Percentiles rank a stretch among this genome's conserved stretches.
Evolutionary conservation across 2,113 vertebrate species (phyloP).

Genomic region (Prunella fulvescens): DNA sequence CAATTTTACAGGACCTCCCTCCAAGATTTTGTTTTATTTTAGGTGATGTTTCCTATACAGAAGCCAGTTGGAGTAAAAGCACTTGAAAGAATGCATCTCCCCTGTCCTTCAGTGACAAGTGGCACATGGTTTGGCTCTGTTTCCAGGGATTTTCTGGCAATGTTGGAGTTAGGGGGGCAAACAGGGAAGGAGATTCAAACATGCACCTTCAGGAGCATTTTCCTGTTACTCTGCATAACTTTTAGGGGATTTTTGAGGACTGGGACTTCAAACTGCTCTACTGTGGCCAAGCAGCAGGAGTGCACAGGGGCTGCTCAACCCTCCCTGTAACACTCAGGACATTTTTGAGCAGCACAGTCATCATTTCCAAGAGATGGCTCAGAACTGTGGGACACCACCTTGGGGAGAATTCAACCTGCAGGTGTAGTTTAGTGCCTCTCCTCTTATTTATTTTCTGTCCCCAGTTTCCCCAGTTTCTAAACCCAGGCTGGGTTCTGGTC

Average conservation of each 20-base stretch:
- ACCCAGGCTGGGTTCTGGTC: neutral
- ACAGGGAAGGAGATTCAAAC: neutral
- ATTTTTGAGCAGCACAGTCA: neutral
- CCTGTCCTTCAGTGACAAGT: neutral
- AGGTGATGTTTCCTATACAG: neutral
- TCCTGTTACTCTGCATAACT: neutral
- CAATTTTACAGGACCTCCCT: neutral
- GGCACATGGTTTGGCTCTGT: neutral
- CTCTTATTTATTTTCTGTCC: neutral
- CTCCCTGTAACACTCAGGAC: too few relatives aligned
- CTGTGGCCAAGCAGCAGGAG: neutral
- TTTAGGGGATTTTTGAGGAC: neutral
- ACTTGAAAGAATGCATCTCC: neutral
- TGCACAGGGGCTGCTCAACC: accelerated
- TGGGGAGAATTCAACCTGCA: neutral
- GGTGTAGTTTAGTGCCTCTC: neutral
- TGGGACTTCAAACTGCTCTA: neutral
- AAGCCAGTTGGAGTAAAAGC: neutral
- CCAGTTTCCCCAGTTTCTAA: neutral
- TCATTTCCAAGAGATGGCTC: neutral
- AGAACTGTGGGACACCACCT: neutral
- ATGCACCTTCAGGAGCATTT: neutral
- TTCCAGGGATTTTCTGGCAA: neutral
- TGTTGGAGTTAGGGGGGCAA: neutral
- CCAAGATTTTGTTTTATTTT: neutral